phyloP scores from a whole-genome alignment of 2,113 vertebrate species.

The Nesospiza acunhae region DNA sequence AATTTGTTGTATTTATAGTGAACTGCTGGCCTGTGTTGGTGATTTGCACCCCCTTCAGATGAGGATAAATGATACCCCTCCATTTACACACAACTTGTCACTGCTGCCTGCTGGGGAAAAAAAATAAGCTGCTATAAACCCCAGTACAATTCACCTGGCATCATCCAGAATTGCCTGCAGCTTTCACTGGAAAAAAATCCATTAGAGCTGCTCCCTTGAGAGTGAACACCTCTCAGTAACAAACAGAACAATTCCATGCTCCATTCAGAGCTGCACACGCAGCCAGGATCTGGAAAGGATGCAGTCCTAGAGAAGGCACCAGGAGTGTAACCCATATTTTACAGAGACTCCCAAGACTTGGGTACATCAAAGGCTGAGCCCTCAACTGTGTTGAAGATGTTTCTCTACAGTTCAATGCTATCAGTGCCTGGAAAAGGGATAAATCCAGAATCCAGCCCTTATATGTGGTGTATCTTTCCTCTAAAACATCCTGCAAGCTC shows the following conservation, averaged over 20 bases:
- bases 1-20: slow-evolving; percentile 12
- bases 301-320: background rate
- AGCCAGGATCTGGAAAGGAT: background rate
- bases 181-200: slow-evolving; percentile 19
- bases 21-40: background rate
- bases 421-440: background rate
- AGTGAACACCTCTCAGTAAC: background rate
- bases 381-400: background rate
- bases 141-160: slow-evolving; percentile 21
- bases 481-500: background rate
- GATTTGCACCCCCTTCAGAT: slow-evolving; percentile 32
- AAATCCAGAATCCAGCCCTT: background rate
- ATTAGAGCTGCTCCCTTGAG: slow-evolving; percentile 39
- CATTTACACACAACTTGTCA: slow-evolving; percentile 27
- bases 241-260: background rate
- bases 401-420: background rate
- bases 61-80: slow-evolving; percentile 25
- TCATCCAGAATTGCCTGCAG: slow-evolving; percentile 23
- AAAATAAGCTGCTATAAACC: slow-evolving; percentile 27
- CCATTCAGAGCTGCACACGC: background rate
- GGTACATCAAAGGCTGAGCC: slow-evolving; percentile 2
- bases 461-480: background rate
- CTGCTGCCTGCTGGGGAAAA: background rate
- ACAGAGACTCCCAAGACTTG: background rate
- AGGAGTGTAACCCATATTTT: background rate